Evolutionary conservation across 2,797 vertebrate species (phyloP).

Genomic region (Etheostoma perlongum): DNA sequence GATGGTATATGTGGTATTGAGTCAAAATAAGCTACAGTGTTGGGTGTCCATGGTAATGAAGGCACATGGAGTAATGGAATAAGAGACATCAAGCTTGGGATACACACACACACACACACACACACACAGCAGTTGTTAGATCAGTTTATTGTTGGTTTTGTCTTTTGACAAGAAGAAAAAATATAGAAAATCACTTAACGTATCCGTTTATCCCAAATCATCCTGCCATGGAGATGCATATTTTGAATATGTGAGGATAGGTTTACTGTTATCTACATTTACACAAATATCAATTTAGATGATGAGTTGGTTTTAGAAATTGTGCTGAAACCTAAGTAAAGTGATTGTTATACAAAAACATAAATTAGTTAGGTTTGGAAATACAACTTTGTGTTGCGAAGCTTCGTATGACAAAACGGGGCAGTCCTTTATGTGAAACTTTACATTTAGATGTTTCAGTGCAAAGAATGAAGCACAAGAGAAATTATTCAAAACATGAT

Average conservation of each 20-base stretch:
- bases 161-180: not conserved
- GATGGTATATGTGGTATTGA: no score
- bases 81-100: not conserved
- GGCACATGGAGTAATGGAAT: not conserved
- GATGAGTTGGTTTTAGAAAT: not conserved
- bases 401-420: not conserved
- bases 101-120: not conserved
- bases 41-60: not conserved
- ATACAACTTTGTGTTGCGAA: not conserved
- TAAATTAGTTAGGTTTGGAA: not conserved
- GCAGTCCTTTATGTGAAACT: not conserved
- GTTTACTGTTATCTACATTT: not conserved
- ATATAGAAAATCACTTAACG: not conserved
- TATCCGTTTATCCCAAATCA: not conserved
- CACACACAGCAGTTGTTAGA: not conserved
- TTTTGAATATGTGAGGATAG: not conserved
- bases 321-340: no score
- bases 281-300: not conserved
- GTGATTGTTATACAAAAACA: no score
- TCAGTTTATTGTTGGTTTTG: not conserved
- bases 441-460: conserved; percentile 10
- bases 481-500: conserved; percentile 57
- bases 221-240: not conserved
- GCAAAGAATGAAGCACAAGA: conserved; percentile 28
- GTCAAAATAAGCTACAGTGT: not conserved